Percentiles rank a stretch among this genome's conserved stretches.
These are phyloP conservation scores for Diploptera punctata DNA, from an alignment of 2,888 invertebrate species.

Conservation along the genomic window DNA sequence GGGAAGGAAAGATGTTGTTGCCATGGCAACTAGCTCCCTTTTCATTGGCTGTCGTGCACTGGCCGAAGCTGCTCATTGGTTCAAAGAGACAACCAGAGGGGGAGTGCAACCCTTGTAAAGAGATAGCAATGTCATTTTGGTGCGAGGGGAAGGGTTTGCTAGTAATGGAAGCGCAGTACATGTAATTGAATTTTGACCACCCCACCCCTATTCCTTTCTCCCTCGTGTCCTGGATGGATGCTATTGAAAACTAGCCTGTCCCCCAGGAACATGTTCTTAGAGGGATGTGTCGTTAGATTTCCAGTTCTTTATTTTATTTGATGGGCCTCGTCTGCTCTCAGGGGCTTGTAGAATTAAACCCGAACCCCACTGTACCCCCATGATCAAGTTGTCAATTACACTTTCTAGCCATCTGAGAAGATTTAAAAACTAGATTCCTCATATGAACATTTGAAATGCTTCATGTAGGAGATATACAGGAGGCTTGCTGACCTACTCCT, in stretches of 20 bases:
- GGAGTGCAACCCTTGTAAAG: constrained; percentile 2
- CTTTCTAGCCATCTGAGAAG: too few relatives aligned
- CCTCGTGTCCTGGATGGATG: constrained; percentile 21
- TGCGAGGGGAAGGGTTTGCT: neutral
- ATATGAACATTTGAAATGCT: too few relatives aligned
- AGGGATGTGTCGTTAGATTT: neutral
- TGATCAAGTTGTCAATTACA: too few relatives aligned
- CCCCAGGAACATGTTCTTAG: constrained; percentile 10
- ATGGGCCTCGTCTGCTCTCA: too few relatives aligned
- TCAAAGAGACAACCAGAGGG: constrained; percentile 16
- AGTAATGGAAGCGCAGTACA: constrained; percentile 3
- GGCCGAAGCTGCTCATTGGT: constrained; percentile 17
- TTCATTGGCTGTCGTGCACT: neutral
- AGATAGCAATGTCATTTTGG: constrained; percentile 21
- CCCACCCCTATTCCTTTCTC: constrained; percentile 15
- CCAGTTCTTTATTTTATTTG: neutral
- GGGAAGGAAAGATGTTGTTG: constrained; percentile 12
- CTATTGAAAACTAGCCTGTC: constrained; percentile 23
- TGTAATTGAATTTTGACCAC: constrained; percentile 27
- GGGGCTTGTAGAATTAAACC: too few relatives aligned
- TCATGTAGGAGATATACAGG: too few relatives aligned
- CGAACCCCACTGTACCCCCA: too few relatives aligned
- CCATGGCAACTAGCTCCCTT: constrained; percentile 10
- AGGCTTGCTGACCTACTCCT: too few relatives aligned
- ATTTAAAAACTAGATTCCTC: too few relatives aligned